Conservation (phyloP, 2,113 vertebrate species). For the Reinhardtius hippoglossoides region DNA sequence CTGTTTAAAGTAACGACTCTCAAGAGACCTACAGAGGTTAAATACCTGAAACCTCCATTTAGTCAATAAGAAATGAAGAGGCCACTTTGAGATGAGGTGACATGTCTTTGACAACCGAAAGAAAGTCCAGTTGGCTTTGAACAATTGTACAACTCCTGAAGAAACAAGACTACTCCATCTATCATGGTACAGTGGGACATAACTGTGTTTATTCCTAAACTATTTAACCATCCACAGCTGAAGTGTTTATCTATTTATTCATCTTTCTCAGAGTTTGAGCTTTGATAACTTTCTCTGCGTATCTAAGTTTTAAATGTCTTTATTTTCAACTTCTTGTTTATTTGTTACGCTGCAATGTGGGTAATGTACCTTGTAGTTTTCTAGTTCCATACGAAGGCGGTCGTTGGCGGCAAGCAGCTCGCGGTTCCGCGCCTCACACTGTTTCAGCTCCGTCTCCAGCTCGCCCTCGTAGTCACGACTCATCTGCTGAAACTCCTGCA, state of each 20-base stretch:
- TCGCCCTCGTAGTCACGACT: slow-evolving; percentile 95
- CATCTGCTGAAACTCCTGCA: slow-evolving; percentile 95
- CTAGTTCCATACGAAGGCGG: slow-evolving; percentile 89
- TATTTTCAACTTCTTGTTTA: no score
- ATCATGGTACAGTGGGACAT: neutral
- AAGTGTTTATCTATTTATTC: neutral
- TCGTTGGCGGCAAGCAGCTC: slow-evolving; percentile 90
- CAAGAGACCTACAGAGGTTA: no score
- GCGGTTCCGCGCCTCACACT: slow-evolving; percentile 88
- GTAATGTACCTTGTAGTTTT: slow-evolving; percentile 86
- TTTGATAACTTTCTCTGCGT: neutral
- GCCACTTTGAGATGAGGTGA: no score
- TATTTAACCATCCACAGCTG: neutral
- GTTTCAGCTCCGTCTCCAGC: slow-evolving; percentile 92
- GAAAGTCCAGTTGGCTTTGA: no score
- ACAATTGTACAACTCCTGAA: no score
- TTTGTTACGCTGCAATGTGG: no score
- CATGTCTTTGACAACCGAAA: no score
- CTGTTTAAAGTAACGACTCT: no score
- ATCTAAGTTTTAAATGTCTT: no score
- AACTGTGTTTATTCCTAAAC: neutral
- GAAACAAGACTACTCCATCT: neutral
- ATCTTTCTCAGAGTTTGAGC: neutral
- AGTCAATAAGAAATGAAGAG: no score
- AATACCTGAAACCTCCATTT: no score